These are phyloP conservation scores for Caenorhabditis brenneri DNA, from an alignment of 1,140 invertebrate species.

Conservation along the genomic window DNA sequence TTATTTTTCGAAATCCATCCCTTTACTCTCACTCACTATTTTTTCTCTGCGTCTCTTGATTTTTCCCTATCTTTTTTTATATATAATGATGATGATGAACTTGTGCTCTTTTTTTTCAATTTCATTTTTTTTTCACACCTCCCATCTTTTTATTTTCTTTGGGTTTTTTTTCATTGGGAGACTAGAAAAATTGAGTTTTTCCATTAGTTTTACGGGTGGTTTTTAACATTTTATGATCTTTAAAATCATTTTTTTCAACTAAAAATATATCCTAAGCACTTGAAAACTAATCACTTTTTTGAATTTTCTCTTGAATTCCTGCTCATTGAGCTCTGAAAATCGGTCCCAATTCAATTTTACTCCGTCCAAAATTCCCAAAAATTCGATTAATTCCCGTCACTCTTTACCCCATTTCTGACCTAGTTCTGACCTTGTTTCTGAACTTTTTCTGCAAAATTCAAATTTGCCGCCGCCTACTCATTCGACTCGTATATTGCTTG, in stretches of 20 bases:
- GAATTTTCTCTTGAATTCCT: too few species aligned
- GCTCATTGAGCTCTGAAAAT: too few species aligned
- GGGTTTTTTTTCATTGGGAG: background rate
- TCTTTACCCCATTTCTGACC: too few species aligned
- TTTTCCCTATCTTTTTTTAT: background rate
- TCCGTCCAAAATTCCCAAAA: too few species aligned
- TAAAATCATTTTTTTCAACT: background rate
- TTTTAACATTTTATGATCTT: background rate
- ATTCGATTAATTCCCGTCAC: too few species aligned
- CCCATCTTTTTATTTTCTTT: background rate
- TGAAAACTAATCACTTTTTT: too few species aligned
- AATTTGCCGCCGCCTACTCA: background rate
- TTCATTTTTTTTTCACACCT: background rate
- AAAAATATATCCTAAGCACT: too few species aligned
- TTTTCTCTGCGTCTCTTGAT: background rate
- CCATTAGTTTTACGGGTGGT: background rate
- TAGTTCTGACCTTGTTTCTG: background rate
- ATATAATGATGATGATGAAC: slow-evolving; percentile 6
- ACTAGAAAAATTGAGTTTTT: too few species aligned
- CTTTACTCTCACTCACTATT: too few species aligned
- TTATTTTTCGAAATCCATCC: background rate
- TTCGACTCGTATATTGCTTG: too few species aligned
- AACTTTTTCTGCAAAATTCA: background rate
- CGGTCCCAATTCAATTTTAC: too few species aligned
- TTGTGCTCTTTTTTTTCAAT: background rate